These are phyloP conservation scores for Parapristionchus giblindavisi DNA, from an alignment of 2,888 invertebrate species.

Conservation along the genomic window DNA sequence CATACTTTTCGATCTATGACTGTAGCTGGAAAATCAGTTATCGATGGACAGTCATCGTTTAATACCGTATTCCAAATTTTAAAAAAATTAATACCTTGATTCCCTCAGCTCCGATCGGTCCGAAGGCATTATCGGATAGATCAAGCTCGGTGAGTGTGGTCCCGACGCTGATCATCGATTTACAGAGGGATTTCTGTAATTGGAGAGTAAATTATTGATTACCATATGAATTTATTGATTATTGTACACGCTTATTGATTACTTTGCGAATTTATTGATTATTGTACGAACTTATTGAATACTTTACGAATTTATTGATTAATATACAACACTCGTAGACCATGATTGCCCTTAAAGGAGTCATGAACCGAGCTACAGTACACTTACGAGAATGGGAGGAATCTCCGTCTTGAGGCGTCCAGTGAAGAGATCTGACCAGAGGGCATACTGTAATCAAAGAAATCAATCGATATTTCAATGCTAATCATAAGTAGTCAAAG, in stretches of 20 bases:
- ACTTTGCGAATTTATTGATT: not conserved
- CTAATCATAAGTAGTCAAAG: too few relatives aligned
- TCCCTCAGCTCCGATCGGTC: constrained; percentile 90
- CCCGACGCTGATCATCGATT: constrained; percentile 82
- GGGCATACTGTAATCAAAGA: constrained; percentile 77
- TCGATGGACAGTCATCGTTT: constrained; percentile 83
- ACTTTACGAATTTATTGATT: not conserved
- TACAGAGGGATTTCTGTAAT: constrained; percentile 78
- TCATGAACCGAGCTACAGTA: too few relatives aligned
- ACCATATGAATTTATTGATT: not conserved
- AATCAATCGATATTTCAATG: too few relatives aligned
- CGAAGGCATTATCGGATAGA: constrained; percentile 95
- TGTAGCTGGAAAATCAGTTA: too few relatives aligned
- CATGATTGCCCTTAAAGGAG: too few relatives aligned
- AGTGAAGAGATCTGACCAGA: constrained; percentile 97
- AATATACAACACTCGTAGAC: too few relatives aligned
- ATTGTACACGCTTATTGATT: not conserved
- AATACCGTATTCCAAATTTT: not conserved
- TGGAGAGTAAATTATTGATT: not conserved
- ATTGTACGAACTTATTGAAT: not conserved
- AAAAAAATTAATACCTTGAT: constrained; percentile 70
- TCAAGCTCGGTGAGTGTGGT: constrained; percentile 86
- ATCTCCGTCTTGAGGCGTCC: constrained; percentile 93
- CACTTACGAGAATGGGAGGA: constrained; percentile 83
- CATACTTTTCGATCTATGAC: too few relatives aligned